Conservation (phyloP, 23 tunicate species). For the Ascidia mentula region DNA sequence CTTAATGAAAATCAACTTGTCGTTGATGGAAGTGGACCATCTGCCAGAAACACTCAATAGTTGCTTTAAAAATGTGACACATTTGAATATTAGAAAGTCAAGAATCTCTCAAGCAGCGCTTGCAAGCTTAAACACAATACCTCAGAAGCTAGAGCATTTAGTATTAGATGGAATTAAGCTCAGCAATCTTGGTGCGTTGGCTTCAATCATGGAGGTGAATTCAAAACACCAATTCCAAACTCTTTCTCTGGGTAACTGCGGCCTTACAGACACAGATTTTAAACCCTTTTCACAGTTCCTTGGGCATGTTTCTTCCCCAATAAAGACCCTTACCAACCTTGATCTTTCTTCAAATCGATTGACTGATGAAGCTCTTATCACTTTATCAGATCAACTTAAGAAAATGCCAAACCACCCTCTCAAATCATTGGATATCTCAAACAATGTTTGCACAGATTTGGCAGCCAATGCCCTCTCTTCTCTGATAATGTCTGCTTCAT, state of each 20-base stretch:
- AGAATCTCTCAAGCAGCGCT: conserved; percentile 14
- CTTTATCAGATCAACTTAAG: conserved; percentile 11
- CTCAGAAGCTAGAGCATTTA: conserved; percentile 10
- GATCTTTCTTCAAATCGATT: conserved; percentile 67
- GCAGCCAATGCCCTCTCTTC: conserved; percentile 29
- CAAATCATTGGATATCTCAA: conserved; percentile 29
- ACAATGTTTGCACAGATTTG: conserved; percentile 45
- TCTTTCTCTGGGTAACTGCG: conserved; percentile 52
- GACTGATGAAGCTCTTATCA: conserved; percentile 4
- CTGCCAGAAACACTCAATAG: neutral
- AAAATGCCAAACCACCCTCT: conserved; percentile 20
- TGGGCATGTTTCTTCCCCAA: neutral
- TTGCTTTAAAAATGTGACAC: conserved; percentile 12
- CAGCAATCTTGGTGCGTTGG: conserved; percentile 25
- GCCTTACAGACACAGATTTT: conserved; percentile 48
- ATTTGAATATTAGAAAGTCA: conserved; percentile 24
- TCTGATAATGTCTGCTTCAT: conserved; percentile 19
- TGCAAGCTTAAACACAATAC: neutral
- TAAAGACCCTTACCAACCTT: conserved; percentile 20
- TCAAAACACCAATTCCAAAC: conserved; percentile 24
- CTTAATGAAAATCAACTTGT: neutral
- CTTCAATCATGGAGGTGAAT: neutral
- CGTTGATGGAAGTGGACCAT: conserved; percentile 14
- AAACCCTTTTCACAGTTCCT: conserved; percentile 29
- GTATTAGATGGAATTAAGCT: conserved; percentile 61